Percentiles rank a stretch among this genome's conserved stretches.
Conservation (phyloP, 2,888 invertebrate genomes). For the Ptychoptera albimana region DNA sequence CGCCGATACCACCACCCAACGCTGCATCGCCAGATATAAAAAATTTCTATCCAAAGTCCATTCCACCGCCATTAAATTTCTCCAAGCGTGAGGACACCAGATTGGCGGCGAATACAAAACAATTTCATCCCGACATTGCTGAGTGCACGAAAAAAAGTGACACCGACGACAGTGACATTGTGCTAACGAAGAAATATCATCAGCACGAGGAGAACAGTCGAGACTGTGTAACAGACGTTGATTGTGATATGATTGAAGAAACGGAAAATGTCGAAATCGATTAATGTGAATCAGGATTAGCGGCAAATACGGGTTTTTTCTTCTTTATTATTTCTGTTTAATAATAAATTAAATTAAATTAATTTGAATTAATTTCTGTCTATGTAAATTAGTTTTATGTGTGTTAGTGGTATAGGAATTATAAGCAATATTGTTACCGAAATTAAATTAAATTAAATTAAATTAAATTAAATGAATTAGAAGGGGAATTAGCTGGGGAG, state of each 20-base stretch:
- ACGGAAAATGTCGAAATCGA: slow-evolving; percentile 31
- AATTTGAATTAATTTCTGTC: too few relatives aligned
- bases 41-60: neutral
- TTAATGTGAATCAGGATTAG: slow-evolving; percentile 13
- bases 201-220: neutral
- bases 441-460: too few relatives aligned
- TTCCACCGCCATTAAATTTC: slow-evolving; percentile 8
- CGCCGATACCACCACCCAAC: slow-evolving; percentile 26
- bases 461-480: too few relatives aligned
- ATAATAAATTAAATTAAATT: too few relatives aligned
- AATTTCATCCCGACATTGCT: too few relatives aligned
- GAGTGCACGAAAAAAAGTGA: neutral
- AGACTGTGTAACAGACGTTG: slow-evolving; percentile 10
- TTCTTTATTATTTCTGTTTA: too few relatives aligned
- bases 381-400: too few relatives aligned
- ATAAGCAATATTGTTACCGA: too few relatives aligned
- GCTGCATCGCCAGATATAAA: neutral
- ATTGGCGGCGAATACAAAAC: too few relatives aligned
- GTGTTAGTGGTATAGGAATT: too few relatives aligned
- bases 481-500: too few relatives aligned
- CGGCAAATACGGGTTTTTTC: neutral
- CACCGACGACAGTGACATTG: neutral
- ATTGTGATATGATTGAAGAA: slow-evolving; percentile 18
- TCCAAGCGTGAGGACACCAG: slow-evolving; percentile 9
- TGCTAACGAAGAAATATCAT: neutral